Conservation (phyloP, 2,113 vertebrate genomes). For the Arizona elegans region DNA sequence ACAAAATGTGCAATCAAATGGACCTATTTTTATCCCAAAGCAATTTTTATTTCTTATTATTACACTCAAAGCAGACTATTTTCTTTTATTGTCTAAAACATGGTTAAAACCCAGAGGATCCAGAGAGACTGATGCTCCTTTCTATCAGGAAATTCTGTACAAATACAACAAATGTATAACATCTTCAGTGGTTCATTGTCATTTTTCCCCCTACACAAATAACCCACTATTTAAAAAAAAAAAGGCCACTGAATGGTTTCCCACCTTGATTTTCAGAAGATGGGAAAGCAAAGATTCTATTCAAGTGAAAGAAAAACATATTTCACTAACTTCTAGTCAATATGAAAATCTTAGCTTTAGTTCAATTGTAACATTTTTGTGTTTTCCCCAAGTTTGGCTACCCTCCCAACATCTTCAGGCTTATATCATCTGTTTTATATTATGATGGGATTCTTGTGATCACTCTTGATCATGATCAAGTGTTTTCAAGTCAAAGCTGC, state of each 20-base stretch:
- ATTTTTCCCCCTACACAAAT: neutral
- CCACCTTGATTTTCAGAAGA: neutral
- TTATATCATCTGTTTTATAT: too few species aligned
- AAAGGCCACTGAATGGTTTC: neutral
- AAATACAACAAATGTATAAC: constrained; percentile 21
- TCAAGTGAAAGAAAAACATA: constrained; percentile 7
- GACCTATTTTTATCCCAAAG: constrained; percentile 62
- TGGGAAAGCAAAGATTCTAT: neutral
- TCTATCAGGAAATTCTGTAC: constrained; percentile 33
- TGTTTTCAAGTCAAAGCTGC: neutral
- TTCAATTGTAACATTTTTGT: neutral
- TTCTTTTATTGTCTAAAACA: constrained; percentile 55
- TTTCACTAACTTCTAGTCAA: constrained; percentile 8
- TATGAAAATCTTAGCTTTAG: constrained; percentile 12
- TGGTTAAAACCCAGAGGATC: constrained; percentile 53
- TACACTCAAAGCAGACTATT: constrained; percentile 43
- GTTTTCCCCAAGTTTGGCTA: neutral
- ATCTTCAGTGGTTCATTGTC: constrained; percentile 25
- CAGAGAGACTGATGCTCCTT: constrained; percentile 45
- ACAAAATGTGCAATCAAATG: constrained; percentile 59
- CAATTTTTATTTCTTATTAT: constrained; percentile 57
- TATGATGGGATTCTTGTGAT: neutral
- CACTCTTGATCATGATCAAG: neutral
- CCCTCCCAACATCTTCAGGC: neutral
- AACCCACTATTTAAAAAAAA: constrained; percentile 23